Evolutionary conservation across 2,113 vertebrate species (phyloP), one percentile per base, ranked within the genome.

Genomic region (Rana temporaria): DNA sequence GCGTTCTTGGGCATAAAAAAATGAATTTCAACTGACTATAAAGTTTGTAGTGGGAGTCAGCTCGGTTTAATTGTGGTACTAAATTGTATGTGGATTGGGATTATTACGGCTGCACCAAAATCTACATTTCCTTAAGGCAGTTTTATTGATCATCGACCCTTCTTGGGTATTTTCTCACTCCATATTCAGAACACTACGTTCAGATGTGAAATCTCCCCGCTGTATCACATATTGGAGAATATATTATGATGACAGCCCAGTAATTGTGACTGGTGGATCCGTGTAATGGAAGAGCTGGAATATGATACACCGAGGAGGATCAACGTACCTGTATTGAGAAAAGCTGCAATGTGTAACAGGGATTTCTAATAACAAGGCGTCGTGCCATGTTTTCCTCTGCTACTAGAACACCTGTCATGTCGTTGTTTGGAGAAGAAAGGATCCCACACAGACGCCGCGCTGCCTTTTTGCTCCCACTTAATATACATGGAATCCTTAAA

Each of bases 131-230:
- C 57, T 75, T 22, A 62, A 18, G 56, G 72, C 72, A 24, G 16
- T 59, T 60, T 42, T 62, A 60, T 75, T 75, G 72, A 75, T 75
- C 30, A 42, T 34, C 6, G 0, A 20, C 18, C 56, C 32, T 62
- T 34, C 59, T 22, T 62, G 72, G 56, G 42, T 75, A 60, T 75
- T 22, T 30, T 74, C 34, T 60, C 55, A 32, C 56, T 74, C 30
- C n/a, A 19, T 74, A 60, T 57, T 57, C 30, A 22, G 72, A 22
- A 42, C n/a, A 20, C 6, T 7, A 60, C 4, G 55, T 38, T 19
- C 19, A 56, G 57, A 55, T 38, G 19, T 56, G 34, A 74, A 42
- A 32, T 42, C 72, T 22, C 71, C 9, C 56, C 16, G 12, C 26
- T 74, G 56, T n/a, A 9, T 74, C 17, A 34, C 7, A 62, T 75